These are phyloP conservation scores for Pelvicachromis taeniatus DNA, from an alignment of 2,113 vertebrate species.

Conservation along the genomic window DNA sequence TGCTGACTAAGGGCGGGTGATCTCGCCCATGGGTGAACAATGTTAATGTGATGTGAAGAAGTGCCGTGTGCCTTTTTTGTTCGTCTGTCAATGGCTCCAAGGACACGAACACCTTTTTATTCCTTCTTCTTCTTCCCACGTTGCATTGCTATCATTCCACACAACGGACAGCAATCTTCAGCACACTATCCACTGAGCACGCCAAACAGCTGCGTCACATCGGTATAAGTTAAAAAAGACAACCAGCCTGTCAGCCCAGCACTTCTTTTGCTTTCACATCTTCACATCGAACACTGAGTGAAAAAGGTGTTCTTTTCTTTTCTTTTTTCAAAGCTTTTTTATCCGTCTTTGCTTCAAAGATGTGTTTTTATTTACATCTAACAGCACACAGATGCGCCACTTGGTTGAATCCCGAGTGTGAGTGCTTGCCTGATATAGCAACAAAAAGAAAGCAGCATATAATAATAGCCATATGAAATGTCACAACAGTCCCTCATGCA, in stretches of 20 bases:
- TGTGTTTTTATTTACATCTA: constrained; percentile 63
- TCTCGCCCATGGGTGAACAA: constrained; percentile 51
- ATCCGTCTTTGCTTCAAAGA: constrained; percentile 49
- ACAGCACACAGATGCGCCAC: constrained; percentile 2
- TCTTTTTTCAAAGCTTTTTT: neutral
- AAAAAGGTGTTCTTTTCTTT: neutral
- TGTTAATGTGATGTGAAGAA: constrained; percentile 61
- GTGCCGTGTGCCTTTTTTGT: constrained; percentile 30
- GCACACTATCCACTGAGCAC: neutral
- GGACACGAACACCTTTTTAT: constrained; percentile 19
- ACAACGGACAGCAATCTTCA: constrained; percentile 23
- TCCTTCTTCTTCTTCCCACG: neutral
- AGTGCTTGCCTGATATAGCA: constrained; percentile 52
- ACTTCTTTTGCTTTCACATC: constrained; percentile 21
- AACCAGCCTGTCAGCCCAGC: constrained; percentile 19
- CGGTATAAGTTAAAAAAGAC: constrained; percentile 33
- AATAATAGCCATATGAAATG: constrained; percentile 64
- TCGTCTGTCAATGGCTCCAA: constrained; percentile 30
- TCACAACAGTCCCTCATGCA: constrained; percentile 47
- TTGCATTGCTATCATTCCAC: neutral
- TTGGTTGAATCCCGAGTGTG: constrained; percentile 33
- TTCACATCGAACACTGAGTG: neutral
- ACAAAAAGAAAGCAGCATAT: constrained; percentile 45
- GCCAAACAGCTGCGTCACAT: constrained; percentile 36
- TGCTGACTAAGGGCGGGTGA: constrained; percentile 61